These are phyloP conservation scores for Camelus bactrianus DNA, from an alignment of 2,113 vertebrate species.

Conservation along the genomic window DNA sequence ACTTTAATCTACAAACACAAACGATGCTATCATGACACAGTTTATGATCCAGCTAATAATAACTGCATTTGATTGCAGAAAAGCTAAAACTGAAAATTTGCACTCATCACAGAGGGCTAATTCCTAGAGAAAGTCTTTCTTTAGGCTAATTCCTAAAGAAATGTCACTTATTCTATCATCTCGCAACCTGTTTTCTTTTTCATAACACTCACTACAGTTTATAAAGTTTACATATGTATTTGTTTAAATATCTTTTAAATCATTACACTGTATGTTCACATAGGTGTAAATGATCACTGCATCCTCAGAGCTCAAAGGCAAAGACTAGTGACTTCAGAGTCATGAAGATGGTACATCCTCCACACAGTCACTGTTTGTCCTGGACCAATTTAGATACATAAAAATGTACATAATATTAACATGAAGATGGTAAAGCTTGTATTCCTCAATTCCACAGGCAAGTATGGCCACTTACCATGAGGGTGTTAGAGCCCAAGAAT, in stretches of 20 bases:
- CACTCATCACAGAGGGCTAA: neutral
- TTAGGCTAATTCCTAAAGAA: neutral
- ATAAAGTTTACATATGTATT: neutral
- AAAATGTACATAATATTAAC: neutral
- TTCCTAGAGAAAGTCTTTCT: neutral
- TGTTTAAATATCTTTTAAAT: neutral
- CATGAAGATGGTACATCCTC: neutral
- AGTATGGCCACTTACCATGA: neutral
- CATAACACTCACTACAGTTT: neutral
- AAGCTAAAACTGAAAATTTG: neutral
- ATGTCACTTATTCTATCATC: neutral
- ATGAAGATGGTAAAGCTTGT: neutral
- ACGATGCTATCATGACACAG: neutral
- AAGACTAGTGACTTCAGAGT: neutral
- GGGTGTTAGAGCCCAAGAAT: neutral
- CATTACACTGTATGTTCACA: too few species aligned
- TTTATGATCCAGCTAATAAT: neutral
- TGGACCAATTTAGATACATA: neutral
- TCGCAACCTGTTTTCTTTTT: neutral
- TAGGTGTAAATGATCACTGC: neutral
- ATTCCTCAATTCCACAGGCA: neutral
- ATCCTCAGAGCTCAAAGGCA: neutral
- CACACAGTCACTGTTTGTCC: too few species aligned
- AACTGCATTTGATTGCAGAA: neutral
- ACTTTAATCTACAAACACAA: conserved; percentile 12